Evolutionary conservation across 1,140 invertebrate species (phyloP), one percentile per base, ranked within the genome.

Genomic region (Drosophila ogumai): DNA sequence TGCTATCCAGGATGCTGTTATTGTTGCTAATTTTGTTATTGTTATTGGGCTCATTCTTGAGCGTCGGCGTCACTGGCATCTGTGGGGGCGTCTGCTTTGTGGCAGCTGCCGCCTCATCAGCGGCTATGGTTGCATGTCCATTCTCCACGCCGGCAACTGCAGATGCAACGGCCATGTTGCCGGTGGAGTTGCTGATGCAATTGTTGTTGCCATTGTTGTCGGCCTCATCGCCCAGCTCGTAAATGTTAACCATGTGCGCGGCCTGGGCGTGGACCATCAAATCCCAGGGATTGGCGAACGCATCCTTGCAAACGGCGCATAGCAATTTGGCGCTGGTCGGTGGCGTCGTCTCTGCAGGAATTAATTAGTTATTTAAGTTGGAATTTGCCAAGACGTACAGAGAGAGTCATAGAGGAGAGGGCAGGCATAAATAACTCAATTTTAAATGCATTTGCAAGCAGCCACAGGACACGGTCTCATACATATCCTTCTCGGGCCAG

Each of bases 221-320:
- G 58, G 67, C 78, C 78, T 93, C 81, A 93, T 92, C 84, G 68
- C 95, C 95, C 68, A 96, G 93, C 93, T 96, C 95, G 93, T 96
- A 96, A 82, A 96, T 96, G 93, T 96, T 96, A 91, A 96, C 94
- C 96, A 96, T 96, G 92, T 96, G 96, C 46, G 96, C 95, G 28
- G 96, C 95, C 87, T 96, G 96, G 65, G 95, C 96, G 91, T 96
- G 96, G 17, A 96, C 96, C 96, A 96, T 96, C 77, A 96, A 92
- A 92, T 96, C 96, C 96, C 96, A 96, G 41, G 96, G 95, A 80
- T 95, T 95, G 66, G 94, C 94, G 91, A 96, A 96, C 41, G 95
- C 94, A 91, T 96, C 95, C 93, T 96, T 96, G 93, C 96, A 96
- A 86, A 96, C 95, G 55, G 96, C 95, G 93, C 96, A 96, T 36